Base-by-base conservation (phyloP, 2,888 invertebrate genomes). In the Gasteruption jaculator region DNA sequence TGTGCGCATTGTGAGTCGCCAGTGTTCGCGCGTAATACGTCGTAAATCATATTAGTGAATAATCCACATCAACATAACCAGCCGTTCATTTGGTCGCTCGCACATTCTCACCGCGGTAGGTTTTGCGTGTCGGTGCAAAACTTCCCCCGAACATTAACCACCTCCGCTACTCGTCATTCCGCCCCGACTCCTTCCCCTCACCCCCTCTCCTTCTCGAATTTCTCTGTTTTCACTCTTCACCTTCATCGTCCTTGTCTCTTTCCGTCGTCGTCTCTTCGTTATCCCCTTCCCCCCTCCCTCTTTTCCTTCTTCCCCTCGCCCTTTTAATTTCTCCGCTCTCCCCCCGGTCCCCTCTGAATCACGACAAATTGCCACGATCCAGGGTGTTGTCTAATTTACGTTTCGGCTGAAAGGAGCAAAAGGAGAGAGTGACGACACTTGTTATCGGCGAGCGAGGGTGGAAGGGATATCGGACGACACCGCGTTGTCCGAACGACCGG, bases 31-130 rank as follows among this genome's bases (percentile, higher is more conserved):
- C 45, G 67, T 68, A 68, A 68, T 69, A 62, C 58, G 60, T 62
- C 65, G 67, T 70, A 68, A 68, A 70, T 70, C 69, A 70, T 69
- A 70, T 70, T 70, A 70, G 69, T 68, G 68, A 70, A 69, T 70
- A 70, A 70, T 70, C 70, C 68, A 63, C 68, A 65, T 68, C 68
- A 69, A 64, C 63, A 63, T 65, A 66, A 64, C 67, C 61, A 58
- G 56, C 57, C 56, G 49, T 50, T 21, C 18, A 7, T 42, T 49
- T 42, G 48, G 52, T 49, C 55, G 55, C 57, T n/a, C n/a, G n/a
- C n/a, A n/a, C n/a, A n/a, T n/a, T n/a, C n/a, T n/a, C n/a, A n/a
- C n/a, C n/a, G n/a, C 57, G 54, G 49, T 48, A 50, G 57, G 51
- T 59, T 61, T 61, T 58, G 56, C 56, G 45, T 46, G 52, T 45